Base-by-base conservation (phyloP, 2,888 invertebrate species). In the Sinodicranocentrus sp. region DNA sequence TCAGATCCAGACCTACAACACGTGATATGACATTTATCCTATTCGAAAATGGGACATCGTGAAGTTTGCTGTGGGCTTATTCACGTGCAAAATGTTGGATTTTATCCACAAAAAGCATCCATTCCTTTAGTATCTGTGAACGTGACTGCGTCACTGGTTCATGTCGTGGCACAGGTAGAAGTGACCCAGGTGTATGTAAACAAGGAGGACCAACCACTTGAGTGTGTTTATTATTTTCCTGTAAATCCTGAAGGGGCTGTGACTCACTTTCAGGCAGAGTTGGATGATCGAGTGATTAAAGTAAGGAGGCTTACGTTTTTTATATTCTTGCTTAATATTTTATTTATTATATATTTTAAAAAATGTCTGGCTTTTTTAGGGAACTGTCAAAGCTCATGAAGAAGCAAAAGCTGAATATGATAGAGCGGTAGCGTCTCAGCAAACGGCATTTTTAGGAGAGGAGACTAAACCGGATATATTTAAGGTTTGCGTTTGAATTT, bases 221-320 rank as follows among this genome's bases (percentile, higher is more conserved):
- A 89, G 70, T 87, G 86, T 0, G 75, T 87, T 43, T 89, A 88
- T 43, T 86, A 84, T n/a, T 88, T 88, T 70, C 88, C 88, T 0
- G 72, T 88, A 10, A 87, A 88, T 79, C 85, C 87, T 15, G 84
- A 87, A 73, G 87, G 86, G 17, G 87, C 84, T 26, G 85, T 88
- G 8, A 86, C 84, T n/a, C 84, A 84, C 39, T 87, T 88, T 48
- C 84, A 86, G 33, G 88, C 88, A 10, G 86, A 85, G 43, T 59
- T 88, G 10, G 87, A 87, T 26, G 87, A 84, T 3, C 61, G 82
- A 19, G 63, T 83, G 2, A 83, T 86, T 2, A 86, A 86, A 84
- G 86, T 85, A 76, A 39, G 0, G 17, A 15, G 25, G 1, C 10
- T 1, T n/a, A 0, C 25, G 21, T 23, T 23, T 1, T 48, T n/a